Percentiles rank a stretch among this genome's conserved stretches.
Conservation (phyloP, 2,113 vertebrate genomes). For the Nasalis larvatus region DNA sequence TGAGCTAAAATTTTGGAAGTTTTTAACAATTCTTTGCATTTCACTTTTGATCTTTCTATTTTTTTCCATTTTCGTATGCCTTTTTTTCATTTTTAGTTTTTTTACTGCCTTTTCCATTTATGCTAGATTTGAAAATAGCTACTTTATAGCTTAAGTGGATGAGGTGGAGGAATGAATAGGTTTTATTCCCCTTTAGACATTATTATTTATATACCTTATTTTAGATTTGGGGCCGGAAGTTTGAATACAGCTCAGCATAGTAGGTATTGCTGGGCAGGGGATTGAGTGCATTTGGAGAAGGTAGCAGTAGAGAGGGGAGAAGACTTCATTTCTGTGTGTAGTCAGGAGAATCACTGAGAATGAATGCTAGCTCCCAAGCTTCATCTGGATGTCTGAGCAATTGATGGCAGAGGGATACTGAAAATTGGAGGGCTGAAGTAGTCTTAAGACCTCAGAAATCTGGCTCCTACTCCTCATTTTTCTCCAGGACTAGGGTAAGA, state of each 20-base stretch:
- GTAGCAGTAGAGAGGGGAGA: not conserved
- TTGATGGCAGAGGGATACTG: not conserved
- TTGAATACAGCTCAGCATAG: not conserved
- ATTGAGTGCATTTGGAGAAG: not conserved
- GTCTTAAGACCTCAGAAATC: not conserved
- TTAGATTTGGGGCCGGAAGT: slow-evolving; percentile 23
- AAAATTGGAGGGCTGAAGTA: not conserved
- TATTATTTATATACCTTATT: slow-evolving; percentile 11
- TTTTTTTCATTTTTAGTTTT: not conserved
- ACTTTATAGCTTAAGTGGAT: not conserved
- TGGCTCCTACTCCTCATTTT: not conserved
- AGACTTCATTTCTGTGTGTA: slow-evolving; percentile 20
- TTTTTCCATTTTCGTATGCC: not conserved
- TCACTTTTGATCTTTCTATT: not conserved
- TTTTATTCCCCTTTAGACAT: not conserved
- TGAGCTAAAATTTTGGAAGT: slow-evolving; percentile 16
- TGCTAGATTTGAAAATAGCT: slow-evolving; percentile 5
- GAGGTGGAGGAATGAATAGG: not conserved
- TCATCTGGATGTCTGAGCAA: not conserved
- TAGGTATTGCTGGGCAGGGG: not conserved
- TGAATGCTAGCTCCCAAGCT: not conserved
- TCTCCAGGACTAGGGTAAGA: not conserved
- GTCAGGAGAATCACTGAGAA: not conserved
- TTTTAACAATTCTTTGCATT: not conserved
- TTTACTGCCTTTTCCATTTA: not conserved